Conservation (phyloP, 1,140 invertebrate species). For the Riptortus pedestris region DNA sequence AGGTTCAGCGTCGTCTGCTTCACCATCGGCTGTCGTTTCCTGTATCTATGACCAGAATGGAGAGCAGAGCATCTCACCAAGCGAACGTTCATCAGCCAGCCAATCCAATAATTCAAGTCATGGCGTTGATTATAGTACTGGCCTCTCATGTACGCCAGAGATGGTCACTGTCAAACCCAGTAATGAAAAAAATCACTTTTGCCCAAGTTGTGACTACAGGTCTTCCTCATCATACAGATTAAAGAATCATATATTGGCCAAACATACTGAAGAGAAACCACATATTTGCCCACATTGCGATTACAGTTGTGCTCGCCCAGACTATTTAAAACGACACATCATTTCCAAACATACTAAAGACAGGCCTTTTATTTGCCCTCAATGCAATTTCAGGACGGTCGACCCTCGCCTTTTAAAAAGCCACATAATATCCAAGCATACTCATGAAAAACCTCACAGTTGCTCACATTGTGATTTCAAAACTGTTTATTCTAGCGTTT, state of each 20-base stretch:
- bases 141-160: no score
- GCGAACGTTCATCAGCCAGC: no score
- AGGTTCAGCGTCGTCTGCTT: no score
- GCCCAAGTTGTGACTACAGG: neutral
- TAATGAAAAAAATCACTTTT: no score
- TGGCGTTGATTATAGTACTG: no score
- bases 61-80: no score
- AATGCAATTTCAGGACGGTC: neutral
- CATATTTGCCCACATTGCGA: no score
- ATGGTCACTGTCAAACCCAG: no score
- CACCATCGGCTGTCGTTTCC: no score
- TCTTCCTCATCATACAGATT: neutral
- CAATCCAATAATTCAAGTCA: no score
- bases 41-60: no score
- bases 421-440: neutral
- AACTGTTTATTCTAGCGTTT: neutral
- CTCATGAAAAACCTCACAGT: neutral
- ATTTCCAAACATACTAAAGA: neutral
- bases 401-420: neutral
- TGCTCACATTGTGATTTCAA: neutral
- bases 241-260: neutral
- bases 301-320: neutral
- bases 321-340: neutral
- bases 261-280: conserved; percentile 1
- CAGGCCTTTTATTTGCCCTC: neutral